Base-by-base conservation (phyloP, 2,113 vertebrate genomes). In the Eulacestoma nigropectus region DNA sequence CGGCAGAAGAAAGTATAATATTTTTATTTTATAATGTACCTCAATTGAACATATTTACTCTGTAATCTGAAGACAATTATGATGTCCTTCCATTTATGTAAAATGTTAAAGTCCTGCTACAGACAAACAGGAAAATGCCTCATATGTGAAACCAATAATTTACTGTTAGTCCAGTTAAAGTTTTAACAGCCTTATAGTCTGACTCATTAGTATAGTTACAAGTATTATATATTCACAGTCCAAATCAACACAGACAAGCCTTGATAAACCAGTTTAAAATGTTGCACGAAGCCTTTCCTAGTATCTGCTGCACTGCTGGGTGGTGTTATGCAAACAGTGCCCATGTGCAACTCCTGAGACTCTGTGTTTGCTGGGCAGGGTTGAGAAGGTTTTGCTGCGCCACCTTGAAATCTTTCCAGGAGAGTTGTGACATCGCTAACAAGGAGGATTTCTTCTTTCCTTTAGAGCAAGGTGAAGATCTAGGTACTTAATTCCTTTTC, bases 231-330 rank as follows among this genome's bases (percentile, higher is more conserved):
- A 14, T 50, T 72, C 44, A 49, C 7, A 46, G n/a, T 41, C 13
- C n/a, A 47, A 72, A 80, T 15, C 39, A 87, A 76, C 8, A 39
- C 3, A 73, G 33, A 37, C 0, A 6, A 68, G 3, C 4, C 39
- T 63, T 0, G 0, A 55, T 19, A 68, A 50, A 59, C 10, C 13
- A 16, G 30, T 55, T 59, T 4, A 55, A 76, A 83, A 49, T 16
- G 56, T 16, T 18, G 9, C 13, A 59, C 3, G 2, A 59, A 84
- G 47, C 4, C 15, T 88, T 65, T 64, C 26, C 33, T 5, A 21
- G 9, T 46, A 14, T 68, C 32, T 80, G 19, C 23, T 81, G 6
- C 14, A 13, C 37, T 84, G 4, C 29, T 17, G 41, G 26, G 14
- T 52, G 19, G 5, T 50, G 22, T 33, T 23, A 21, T 7, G 9